Base-by-base conservation (phyloP, 1,140 invertebrate genomes). In the Lepidurus apus region DNA sequence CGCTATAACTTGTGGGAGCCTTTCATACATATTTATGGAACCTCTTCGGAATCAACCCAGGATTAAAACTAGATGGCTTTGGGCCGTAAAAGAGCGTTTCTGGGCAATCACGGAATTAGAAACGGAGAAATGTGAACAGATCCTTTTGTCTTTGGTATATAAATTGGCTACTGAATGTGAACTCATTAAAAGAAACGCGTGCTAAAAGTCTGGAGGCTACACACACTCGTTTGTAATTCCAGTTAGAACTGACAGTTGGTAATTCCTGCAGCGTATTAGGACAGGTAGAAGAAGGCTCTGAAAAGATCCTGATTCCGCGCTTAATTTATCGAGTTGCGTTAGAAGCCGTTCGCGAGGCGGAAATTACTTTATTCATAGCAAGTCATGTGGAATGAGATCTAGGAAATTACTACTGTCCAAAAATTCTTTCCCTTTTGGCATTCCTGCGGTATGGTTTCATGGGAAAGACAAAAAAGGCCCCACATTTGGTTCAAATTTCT, bases 11-110 rank as follows among this genome's bases (percentile, higher is more conserved):
- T 65, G 53, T 65, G 53, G 53, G 53, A 13, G 21, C 53, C 17
- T 65, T 65, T 65, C 53, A 65, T 65, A 65, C 53, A 65, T 65
- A 65, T 65, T 65, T n/a, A 65, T 65, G 53, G 21, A 65, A 65
- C 53, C 21, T 65, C 21, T 65, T 21, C 17, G 53, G 53, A 65
- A 65, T 65, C 21, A 65, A 65, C 53, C 21, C 53, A 7, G 53
- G 7, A 65, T 21, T 7, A 21, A 65, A 65, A 21, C 21, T 65
- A 65, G 53, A 65, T 65, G 21, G 53, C 53, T 65, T 65, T 65
- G 17, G 21, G 17, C 53, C 21, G 17, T 13, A 65, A 65, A 65
- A 7, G 53, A 17, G 17, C 53, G 53, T n/a, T n/a, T 11, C 17
- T 21, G 21, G 17, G 13, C 53, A 65, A n/a, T 65, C 21, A n/a